These are phyloP conservation scores for Colletes latitarsis DNA, from an alignment of 1,140 invertebrate genomes.

Conservation along the genomic window DNA sequence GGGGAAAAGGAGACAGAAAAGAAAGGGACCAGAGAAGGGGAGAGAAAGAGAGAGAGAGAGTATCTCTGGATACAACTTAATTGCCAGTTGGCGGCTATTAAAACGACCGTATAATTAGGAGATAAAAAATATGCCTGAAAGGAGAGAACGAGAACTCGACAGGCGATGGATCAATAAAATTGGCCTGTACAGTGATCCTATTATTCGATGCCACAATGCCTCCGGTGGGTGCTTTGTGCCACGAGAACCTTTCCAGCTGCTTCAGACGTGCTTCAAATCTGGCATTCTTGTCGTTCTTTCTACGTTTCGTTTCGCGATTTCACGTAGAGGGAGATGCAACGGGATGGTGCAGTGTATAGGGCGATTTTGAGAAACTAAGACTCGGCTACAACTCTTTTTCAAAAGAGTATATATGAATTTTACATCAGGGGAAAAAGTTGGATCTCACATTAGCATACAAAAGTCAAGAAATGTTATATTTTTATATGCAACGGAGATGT, in stretches of 20 bases:
- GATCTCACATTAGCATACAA: too few species aligned
- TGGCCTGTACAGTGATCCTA: constrained; percentile 40
- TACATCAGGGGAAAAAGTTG: too few species aligned
- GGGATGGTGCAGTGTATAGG: too few species aligned
- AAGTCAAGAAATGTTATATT: too few species aligned
- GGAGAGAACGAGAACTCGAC: constrained; percentile 1
- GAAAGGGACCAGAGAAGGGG: too few species aligned
- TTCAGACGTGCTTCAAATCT: background rate
- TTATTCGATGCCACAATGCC: constrained; percentile 10
- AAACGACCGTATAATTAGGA: constrained; percentile 44
- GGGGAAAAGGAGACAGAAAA: too few species aligned
- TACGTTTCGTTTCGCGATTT: background rate
- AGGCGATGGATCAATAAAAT: constrained; percentile 51
- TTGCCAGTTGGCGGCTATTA: constrained; percentile 54
- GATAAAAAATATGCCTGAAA: constrained; percentile 35
- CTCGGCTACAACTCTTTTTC: too few species aligned
- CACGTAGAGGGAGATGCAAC: too few species aligned
- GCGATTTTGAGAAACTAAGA: too few species aligned
- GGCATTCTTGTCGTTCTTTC: background rate
- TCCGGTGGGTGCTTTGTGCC: constrained; percentile 21
- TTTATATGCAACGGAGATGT: too few species aligned
- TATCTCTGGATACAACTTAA: constrained; percentile 43
- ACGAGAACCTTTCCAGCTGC: background rate
- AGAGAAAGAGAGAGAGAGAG: constrained; percentile 18
- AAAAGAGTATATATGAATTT: too few species aligned